phyloP scores from a whole-genome alignment of 2,797 vertebrate species.

The Spinus olivaceus region DNA sequence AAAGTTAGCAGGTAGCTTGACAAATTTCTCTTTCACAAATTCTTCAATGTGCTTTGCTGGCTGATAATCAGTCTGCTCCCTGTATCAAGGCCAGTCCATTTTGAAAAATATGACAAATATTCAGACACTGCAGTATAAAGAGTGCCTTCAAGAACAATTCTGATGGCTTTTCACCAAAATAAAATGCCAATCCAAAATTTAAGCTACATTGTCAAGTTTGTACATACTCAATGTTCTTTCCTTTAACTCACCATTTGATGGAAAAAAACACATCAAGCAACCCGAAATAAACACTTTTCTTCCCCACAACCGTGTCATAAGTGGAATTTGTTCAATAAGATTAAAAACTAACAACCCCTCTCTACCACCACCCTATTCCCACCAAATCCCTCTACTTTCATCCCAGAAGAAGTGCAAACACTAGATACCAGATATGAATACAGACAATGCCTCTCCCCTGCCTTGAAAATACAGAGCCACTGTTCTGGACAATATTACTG shows the following conservation, averaged over 20 bases:
- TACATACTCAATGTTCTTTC: not conserved
- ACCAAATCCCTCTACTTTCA: not conserved
- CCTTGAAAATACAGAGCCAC: not conserved
- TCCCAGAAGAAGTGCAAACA: not conserved
- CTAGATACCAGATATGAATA: not conserved
- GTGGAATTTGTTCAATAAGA: not conserved
- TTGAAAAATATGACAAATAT: not conserved
- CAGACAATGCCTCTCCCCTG: not conserved
- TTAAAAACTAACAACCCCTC: not conserved
- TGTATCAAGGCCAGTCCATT: not conserved
- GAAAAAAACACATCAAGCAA: not conserved
- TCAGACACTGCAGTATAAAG: not conserved
- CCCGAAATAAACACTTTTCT: not conserved
- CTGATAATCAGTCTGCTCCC: not conserved
- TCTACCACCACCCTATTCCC: not conserved
- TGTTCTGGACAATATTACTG: not conserved
- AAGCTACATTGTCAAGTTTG: not conserved
- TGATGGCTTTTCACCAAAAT: not conserved
- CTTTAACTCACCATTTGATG: not conserved
- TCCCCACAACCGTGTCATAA: not conserved
- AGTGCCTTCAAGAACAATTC: not conserved
- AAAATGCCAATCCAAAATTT: not conserved
- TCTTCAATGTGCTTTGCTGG: not conserved
- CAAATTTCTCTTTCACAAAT: not conserved
- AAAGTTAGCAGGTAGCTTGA: not conserved